Conservation (phyloP, 2,113 vertebrate species). For the Tachycineta bicolor region DNA sequence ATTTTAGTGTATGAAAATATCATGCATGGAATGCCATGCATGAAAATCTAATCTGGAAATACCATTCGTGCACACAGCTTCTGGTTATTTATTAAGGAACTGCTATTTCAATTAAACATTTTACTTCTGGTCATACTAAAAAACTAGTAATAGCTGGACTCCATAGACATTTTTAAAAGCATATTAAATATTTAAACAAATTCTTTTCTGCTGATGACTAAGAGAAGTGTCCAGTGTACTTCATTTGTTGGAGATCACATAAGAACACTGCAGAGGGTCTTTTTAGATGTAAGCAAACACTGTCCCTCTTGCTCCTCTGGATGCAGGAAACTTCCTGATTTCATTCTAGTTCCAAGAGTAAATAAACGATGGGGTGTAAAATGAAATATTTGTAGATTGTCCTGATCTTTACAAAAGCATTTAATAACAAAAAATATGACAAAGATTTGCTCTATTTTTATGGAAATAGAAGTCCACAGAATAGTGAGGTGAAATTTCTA, state of each 20-base stretch:
- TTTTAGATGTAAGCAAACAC: neutral
- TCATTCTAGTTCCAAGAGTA: neutral
- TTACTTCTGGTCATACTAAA: neutral
- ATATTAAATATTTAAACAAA: neutral
- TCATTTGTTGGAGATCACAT: neutral
- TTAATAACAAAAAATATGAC: neutral
- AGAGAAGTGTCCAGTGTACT: neutral
- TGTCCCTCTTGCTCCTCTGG: neutral
- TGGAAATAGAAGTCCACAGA: neutral
- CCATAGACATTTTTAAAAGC: neutral
- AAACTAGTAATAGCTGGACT: neutral
- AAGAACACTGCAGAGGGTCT: neutral
- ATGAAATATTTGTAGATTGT: neutral
- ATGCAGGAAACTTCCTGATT: neutral
- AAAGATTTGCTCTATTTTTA: neutral
- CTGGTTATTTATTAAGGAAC: constrained; percentile 8
- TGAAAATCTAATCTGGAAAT: neutral
- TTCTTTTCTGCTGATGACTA: neutral
- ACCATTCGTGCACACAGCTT: neutral
- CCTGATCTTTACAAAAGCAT: neutral
- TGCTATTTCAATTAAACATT: constrained; percentile 28
- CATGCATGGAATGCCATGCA: neutral
- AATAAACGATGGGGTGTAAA: neutral
- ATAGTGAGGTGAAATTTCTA: neutral
- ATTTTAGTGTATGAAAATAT: neutral